phyloP scores from a whole-genome alignment of 1,140 invertebrate species.

The Sarcophaga bullata region DNA sequence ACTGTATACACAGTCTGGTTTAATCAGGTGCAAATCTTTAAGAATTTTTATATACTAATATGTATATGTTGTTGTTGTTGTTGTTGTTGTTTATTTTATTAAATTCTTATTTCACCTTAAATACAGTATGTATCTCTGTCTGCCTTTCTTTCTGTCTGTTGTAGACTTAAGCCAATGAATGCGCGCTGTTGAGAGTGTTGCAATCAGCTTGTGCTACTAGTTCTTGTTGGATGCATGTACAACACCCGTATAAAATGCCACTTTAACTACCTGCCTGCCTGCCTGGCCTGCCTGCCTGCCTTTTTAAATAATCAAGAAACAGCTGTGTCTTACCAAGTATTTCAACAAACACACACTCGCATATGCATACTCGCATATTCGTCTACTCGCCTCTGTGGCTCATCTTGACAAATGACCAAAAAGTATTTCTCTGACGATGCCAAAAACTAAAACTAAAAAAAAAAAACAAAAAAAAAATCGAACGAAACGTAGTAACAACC shows the following conservation, averaged over 20 bases:
- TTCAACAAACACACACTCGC: background rate
- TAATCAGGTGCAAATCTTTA: conserved; percentile 21
- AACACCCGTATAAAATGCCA: background rate
- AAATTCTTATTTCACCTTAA: background rate
- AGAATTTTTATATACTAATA: background rate
- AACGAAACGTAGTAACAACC: background rate
- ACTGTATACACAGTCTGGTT: background rate
- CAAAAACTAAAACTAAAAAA: background rate
- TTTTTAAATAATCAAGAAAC: background rate
- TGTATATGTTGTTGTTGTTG: background rate
- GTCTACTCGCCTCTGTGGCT: background rate
- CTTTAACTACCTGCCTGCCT: conserved; percentile 2
- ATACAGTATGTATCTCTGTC: too few species aligned
- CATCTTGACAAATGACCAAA: conserved; percentile 15
- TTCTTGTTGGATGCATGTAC: background rate
- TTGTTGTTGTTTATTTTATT: background rate
- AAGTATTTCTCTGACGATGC: background rate
- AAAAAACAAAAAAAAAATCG: too few species aligned
- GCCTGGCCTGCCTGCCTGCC: background rate
- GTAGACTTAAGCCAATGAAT: too few species aligned
- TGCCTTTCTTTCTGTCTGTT: too few species aligned
- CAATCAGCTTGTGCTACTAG: conserved; percentile 25
- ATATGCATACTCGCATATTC: background rate
- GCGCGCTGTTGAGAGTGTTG: background rate
- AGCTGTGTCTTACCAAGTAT: conserved; percentile 10